phyloP scores from a whole-genome alignment of 2,888 invertebrate species.

The Leptura quadrifasciata region DNA sequence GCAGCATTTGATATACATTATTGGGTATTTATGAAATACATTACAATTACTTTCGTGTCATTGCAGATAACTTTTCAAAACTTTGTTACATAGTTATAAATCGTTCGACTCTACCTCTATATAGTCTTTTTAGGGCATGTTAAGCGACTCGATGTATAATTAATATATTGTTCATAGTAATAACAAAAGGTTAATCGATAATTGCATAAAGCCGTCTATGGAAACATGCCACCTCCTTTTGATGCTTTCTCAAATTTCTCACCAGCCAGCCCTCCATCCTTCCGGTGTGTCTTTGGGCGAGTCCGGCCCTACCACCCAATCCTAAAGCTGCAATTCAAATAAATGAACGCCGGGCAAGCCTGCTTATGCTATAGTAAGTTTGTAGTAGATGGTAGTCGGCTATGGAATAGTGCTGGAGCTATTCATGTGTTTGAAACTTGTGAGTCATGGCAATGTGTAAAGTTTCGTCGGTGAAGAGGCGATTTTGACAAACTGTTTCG shows the following conservation, averaged over 20 bases:
- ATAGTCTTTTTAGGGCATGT: too few species aligned
- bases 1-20: too few species aligned
- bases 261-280: too few species aligned
- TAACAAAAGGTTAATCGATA: too few species aligned
- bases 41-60: too few species aligned
- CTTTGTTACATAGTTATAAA: too few species aligned
- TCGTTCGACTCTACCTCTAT: too few species aligned
- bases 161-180: too few species aligned
- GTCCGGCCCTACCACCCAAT: constrained; percentile 36
- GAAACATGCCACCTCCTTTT: background rate
- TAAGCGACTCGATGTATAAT: too few species aligned
- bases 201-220: background rate
- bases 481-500: background rate
- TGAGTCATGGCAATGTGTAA: constrained; percentile 1
- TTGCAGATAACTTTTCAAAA: too few species aligned
- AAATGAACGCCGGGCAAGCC: constrained; percentile 53
- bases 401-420: constrained; percentile 17
- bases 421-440: background rate
- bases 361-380: constrained; percentile 34
- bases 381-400: constrained; percentile 24
- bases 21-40: too few species aligned
- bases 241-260: background rate
- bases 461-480: background rate
- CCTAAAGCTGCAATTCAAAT: constrained; percentile 56
- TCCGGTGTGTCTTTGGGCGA: constrained; percentile 5